Base-by-base conservation (phyloP, 2,888 invertebrate species). In the Pseudococcus jackbeardsleyi region DNA sequence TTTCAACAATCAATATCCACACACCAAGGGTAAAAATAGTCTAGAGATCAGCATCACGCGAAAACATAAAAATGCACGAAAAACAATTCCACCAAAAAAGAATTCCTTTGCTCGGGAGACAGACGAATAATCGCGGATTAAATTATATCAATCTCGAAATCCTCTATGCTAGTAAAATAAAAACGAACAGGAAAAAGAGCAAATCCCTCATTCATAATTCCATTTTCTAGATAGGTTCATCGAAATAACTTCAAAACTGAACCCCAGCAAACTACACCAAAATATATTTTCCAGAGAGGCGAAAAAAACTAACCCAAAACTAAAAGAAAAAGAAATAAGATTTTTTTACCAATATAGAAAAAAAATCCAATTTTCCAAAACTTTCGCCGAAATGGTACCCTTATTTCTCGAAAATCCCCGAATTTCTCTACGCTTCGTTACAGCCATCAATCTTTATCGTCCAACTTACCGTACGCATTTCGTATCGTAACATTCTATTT, bases 261-360 rank as follows among this genome's bases (percentile, higher is more conserved):
- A 59, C 59, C 59, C 59, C 11, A 59, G 19, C 59, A 59, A 59
- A 59, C 17, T 54, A 59, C 19, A 59, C 19, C 26, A 33, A 33
- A 33, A 59, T 59, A 59, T 19, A 59, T 19, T 1, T 50, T 59
- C 6, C 5, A 19, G 1, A 33, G 26, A 33, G 26, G 19, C 3
- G 19, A 59, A 59, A 19, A 19, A 9, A 59, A 59, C 15, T 5
- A 54, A 54, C 1, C 26, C 26, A 33, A 33, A 54, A 54, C 54
- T 17, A 5, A 17, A 54, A 54, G 5, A 54, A 17, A 54, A 54
- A 54, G 17, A 54, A 15, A 54, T 8, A 5, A 59, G n/a, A 5
- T 59, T 59, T 59, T 59, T 59, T 59, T 59, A 59, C 59, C 6
- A 59, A 59, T 19, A 59, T 59, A 59, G 59, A 59, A 19, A 59